These are phyloP conservation scores for Hephaestus fuliginosus DNA, from an alignment of 2,797 vertebrate genomes.

Conservation along the genomic window DNA sequence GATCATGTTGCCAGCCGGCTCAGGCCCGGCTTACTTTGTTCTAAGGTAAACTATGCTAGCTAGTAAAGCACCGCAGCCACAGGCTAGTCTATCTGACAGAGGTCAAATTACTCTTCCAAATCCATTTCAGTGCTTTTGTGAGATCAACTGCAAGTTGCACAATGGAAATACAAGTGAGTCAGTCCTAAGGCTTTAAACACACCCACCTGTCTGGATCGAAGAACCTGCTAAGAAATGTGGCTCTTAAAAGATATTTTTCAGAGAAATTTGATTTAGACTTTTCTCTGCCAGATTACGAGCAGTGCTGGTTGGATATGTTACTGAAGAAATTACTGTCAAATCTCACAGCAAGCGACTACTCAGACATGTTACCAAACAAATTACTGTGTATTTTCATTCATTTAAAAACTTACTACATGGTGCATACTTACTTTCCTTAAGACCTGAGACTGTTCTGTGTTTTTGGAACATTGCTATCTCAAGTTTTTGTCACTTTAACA, in stretches of 20 bases:
- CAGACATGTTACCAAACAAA: background rate
- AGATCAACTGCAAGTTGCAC: constrained; percentile 59
- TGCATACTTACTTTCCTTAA: background rate
- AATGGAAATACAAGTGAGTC: constrained; percentile 66
- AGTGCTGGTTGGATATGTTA: constrained; percentile 1
- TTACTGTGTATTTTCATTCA: background rate
- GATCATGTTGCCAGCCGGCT: constrained; percentile 72
- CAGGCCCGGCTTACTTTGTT: constrained; percentile 76
- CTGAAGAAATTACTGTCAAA: constrained; percentile 10
- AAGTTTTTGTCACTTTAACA: background rate
- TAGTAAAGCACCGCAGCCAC: constrained; percentile 57
- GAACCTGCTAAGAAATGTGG: constrained; percentile 37
- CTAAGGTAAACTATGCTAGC: constrained; percentile 63
- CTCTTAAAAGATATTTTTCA: constrained; percentile 34
- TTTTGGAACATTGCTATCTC: background rate
- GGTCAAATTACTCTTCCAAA: constrained; percentile 69
- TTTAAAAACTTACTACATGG: background rate
- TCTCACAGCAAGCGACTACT: background rate
- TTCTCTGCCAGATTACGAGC: constrained; percentile 33
- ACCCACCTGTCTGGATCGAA: constrained; percentile 51
- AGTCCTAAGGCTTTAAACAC: constrained; percentile 54
- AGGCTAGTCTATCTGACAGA: constrained; percentile 60
- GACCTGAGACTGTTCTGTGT: background rate
- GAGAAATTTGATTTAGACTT: constrained; percentile 44
- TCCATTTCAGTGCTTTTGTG: constrained; percentile 63